These are phyloP conservation scores for Camptogramma bilineatum DNA, from an alignment of 2,888 invertebrate genomes.

Conservation along the genomic window DNA sequence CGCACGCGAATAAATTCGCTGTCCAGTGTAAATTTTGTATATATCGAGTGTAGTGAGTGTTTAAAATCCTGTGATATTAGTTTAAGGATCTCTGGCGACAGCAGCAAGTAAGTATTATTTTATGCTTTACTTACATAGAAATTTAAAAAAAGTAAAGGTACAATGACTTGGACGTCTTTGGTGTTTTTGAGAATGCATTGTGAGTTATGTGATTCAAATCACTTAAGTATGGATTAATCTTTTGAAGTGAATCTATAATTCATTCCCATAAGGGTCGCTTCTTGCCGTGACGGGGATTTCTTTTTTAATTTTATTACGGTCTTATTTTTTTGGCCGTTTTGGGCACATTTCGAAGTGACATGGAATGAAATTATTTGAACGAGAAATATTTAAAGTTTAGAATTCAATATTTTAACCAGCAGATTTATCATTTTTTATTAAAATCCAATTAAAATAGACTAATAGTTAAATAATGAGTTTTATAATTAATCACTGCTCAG, in stretches of 20 bases:
- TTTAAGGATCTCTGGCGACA: constrained; percentile 61
- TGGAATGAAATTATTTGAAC: background rate
- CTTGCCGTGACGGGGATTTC: background rate
- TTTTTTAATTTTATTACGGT: constrained; percentile 8
- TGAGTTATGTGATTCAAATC: background rate
- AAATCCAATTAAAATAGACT: constrained; percentile 29
- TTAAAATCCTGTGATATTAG: constrained; percentile 82
- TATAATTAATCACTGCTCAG: constrained; percentile 13
- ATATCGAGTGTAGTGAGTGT: constrained; percentile 58
- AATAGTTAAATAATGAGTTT: constrained; percentile 31
- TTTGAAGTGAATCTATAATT: constrained; percentile 22
- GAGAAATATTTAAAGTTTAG: too few species aligned
- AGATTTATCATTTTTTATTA: too few species aligned
- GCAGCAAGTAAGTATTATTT: constrained; percentile 71
- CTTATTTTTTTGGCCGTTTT: background rate
- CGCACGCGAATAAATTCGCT: constrained; percentile 53
- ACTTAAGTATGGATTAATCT: constrained; percentile 2
- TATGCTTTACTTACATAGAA: constrained; percentile 29
- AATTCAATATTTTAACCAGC: too few species aligned
- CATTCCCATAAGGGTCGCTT: constrained; percentile 2
- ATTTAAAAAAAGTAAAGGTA: constrained; percentile 5
- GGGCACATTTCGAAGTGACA: background rate
- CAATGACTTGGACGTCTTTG: constrained; percentile 1
- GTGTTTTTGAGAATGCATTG: background rate
- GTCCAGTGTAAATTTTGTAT: constrained; percentile 64